Evolutionary conservation across 2,888 invertebrate genomes (phyloP), one percentile per base, ranked within the genome.

Genomic region (Sepioteuthis lessoniana): DNA sequence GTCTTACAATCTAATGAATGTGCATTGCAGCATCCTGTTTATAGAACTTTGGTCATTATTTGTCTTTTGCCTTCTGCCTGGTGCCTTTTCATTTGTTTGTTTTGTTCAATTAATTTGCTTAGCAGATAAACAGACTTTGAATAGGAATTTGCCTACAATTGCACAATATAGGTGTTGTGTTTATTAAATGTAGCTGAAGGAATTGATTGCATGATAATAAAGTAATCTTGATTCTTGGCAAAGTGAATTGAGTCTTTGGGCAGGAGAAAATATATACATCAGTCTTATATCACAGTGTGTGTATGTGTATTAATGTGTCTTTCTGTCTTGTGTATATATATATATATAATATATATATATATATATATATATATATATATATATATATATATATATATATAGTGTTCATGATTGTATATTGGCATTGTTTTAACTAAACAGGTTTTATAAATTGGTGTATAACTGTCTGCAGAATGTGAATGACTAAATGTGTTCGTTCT

Each of bases 71-170:
- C 5, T 60, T 60, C 31, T 60, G 31, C 25, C 28, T 76, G 31
- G 31, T 76, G 76, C 31, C 19, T 76, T n/a, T n/a, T n/a, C 76
- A 76, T n/a, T 76, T 76, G n/a, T 76, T 76, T 31, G 31, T 31
- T 60, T 76, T 76, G n/a, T 76, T 76, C 76, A 76, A 76, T 76
- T 76, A 76, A 76, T n/a, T 76, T 76, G 76, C n/a, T 76, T 76
- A n/a, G 31, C 60, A 76, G 60, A 76, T 47, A 76, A 76, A 35
- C n/a, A 76, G n/a, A 76, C 76, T 76, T 76, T 76, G n/a, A 76
- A 55, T 55, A 25, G 19, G 55, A 55, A 76, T 76, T 76, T 76
- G 76, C 19, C 76, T 8, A 10, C n/a, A n/a, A n/a, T n/a, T 76
- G 76, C n/a, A 76, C 3, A 76, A n/a, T 76, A 21, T 55, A 25